Base-by-base conservation (phyloP, 1,140 invertebrate genomes). In the Cecropterus lyciades region DNA sequence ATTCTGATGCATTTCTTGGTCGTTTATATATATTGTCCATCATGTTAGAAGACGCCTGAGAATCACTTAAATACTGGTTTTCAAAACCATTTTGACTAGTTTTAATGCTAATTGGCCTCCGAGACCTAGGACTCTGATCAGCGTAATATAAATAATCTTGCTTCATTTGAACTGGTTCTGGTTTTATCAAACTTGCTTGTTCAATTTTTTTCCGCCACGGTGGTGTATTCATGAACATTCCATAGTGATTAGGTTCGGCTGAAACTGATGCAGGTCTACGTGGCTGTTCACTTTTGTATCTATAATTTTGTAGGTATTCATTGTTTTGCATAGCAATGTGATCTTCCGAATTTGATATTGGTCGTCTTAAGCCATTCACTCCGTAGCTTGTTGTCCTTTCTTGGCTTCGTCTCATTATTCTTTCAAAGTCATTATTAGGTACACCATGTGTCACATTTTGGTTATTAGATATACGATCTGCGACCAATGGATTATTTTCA, bases 61-160 rank as follows among this genome's bases (percentile, higher is more conserved):
- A 92, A 75, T 93, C 92, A 77, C 92, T 93, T 68, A 92, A 73
- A 79, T 93, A 93, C 73, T 90, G 90, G 70, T 90, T 87, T 69
- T 92, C 88, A 56, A 75, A 76, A 69, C 79, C 79, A 69, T 84
- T 88, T 82, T 84, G 83, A 79, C 80, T 83, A 75, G 72, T 82
- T 79, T 87, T 84, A 37, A 95, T 92, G 70, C 94, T 94, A 68
- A 95, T 95, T 17, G 95, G 95, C 78, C 94, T 93, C 27, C 95
- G 80, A 56, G 95, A 95, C 67, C 95, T 86, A 3, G 95, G 95
- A 67, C 93, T 94, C 66, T 94, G 94, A 85, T 95, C 95, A 2
- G 95, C 94, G 64, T 94, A 93, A 77, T 95, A 95, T 66, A 95
- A 91, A 74, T 93, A 95, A 64, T 94, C 93, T 55, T 87, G 74